Percentiles rank a stretch among this genome's conserved stretches.
phyloP scores from a whole-genome alignment of 2,888 invertebrate genomes.

The Plagodis dolabraria region DNA sequence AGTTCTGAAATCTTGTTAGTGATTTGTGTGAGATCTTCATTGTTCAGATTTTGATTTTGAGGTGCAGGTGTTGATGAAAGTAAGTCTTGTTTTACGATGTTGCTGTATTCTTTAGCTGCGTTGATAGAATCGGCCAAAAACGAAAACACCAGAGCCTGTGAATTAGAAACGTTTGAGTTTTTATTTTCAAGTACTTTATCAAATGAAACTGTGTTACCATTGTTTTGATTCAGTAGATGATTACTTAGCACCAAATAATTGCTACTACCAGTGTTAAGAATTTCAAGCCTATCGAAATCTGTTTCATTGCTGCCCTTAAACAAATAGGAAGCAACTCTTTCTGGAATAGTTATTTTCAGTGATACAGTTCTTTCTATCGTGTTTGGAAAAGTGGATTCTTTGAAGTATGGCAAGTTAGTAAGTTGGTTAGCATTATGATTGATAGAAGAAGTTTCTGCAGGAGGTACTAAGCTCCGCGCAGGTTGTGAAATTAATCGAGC shows the following conservation, averaged over 20 bases:
- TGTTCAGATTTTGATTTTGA: slow-evolving; percentile 59
- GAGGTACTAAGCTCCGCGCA: slow-evolving; percentile 64
- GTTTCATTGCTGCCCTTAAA: slow-evolving; percentile 64
- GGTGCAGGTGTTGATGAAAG: slow-evolving; percentile 46
- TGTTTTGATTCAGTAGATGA: slow-evolving; percentile 49
- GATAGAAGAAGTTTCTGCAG: slow-evolving; percentile 48
- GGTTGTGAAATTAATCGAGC: slow-evolving; percentile 58
- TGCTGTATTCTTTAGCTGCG: slow-evolving; percentile 72
- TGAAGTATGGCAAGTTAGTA: slow-evolving; percentile 66
- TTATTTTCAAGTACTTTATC: slow-evolving; percentile 67
- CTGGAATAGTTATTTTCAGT: slow-evolving; percentile 76
- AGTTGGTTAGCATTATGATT: slow-evolving; percentile 58
- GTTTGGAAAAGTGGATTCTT: slow-evolving; percentile 62
- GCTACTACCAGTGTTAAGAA: slow-evolving; percentile 75
- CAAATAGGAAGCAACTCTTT: slow-evolving; percentile 70
- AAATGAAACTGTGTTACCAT: slow-evolving; percentile 64
- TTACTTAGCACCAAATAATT: slow-evolving; percentile 75
- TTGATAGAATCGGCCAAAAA: slow-evolving; percentile 77
- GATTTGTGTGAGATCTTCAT: slow-evolving; percentile 62
- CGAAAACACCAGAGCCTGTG: slow-evolving; percentile 79
- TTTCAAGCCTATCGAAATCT: slow-evolving; percentile 69
- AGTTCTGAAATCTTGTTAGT: slow-evolving; percentile 68
- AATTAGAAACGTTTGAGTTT: slow-evolving; percentile 73
- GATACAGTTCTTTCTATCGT: slow-evolving; percentile 78
- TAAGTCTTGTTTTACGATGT: slow-evolving; percentile 64